Percentiles rank a stretch among this genome's conserved stretches.
phyloP scores from a whole-genome alignment of 1,140 invertebrate species.

The Nymphalis io region DNA sequence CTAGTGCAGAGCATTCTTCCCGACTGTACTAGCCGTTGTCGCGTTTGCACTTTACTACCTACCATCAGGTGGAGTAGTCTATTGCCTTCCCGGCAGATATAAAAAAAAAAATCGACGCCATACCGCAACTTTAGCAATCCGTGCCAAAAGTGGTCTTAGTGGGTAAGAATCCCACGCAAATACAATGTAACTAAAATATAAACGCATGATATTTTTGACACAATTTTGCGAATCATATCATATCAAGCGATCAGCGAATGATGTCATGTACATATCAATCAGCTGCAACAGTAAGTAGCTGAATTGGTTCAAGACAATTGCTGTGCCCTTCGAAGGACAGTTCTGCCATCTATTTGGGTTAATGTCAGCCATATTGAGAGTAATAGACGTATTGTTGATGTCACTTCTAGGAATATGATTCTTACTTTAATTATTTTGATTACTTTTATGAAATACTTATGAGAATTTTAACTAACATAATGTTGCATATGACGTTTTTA shows the following conservation, averaged over 20 bases:
- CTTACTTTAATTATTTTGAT: neutral
- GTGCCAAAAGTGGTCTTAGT: too few relatives aligned
- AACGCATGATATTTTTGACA: conserved; percentile 5
- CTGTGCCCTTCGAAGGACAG: conserved; percentile 61
- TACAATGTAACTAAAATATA: neutral
- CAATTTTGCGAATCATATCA: conserved; percentile 21
- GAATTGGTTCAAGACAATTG: conserved; percentile 59
- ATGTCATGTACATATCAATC: conserved; percentile 48
- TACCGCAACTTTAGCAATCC: too few relatives aligned
- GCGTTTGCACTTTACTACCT: too few relatives aligned
- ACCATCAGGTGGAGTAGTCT: too few relatives aligned
- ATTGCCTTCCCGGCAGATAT: too few relatives aligned
- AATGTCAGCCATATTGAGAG: conserved; percentile 33
- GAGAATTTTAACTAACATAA: too few relatives aligned
- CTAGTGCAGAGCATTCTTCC: too few relatives aligned
- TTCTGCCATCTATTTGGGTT: conserved; percentile 34
- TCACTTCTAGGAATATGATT: conserved; percentile 7
- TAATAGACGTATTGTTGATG: conserved; percentile 16
- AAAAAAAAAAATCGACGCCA: too few relatives aligned
- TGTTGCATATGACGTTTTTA: too few relatives aligned
- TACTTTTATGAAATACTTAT: neutral
- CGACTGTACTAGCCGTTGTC: too few relatives aligned
- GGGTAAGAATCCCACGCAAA: too few relatives aligned
- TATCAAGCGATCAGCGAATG: conserved; percentile 29
- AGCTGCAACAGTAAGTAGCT: conserved; percentile 44